A percentile compares a stretch with the other conserved stretches of the same genome.
These are phyloP conservation scores for Zoanthus gigantus DNA, from an alignment of 92 coral and sea anemone genomes.

Conservation along the genomic window DNA sequence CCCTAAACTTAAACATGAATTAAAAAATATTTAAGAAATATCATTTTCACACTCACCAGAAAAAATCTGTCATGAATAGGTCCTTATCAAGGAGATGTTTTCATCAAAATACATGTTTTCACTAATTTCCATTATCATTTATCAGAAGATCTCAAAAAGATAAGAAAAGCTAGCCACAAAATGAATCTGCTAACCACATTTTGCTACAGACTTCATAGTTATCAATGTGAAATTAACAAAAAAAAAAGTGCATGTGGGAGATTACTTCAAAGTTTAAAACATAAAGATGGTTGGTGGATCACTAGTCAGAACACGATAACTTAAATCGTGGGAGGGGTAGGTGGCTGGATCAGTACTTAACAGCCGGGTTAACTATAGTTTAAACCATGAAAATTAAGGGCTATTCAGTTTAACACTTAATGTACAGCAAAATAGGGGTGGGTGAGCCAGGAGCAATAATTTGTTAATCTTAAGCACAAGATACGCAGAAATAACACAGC, in stretches of 20 bases:
- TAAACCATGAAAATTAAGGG: too few relatives aligned
- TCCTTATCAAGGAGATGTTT: background rate
- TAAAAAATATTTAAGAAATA: background rate
- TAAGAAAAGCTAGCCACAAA: slow-evolving; percentile 1
- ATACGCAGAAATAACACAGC: too few relatives aligned
- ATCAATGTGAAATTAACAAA: background rate
- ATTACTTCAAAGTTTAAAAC: too few relatives aligned
- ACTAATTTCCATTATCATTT: slow-evolving; percentile 19
- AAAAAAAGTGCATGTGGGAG: background rate
- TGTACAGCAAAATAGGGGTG: too few relatives aligned
- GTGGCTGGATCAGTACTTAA: background rate
- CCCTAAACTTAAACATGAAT: background rate
- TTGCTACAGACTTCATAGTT: background rate
- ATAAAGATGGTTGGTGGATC: too few relatives aligned
- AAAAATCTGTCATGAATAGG: slow-evolving; percentile 25
- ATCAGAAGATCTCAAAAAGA: slow-evolving; percentile 18
- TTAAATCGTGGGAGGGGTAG: slow-evolving; percentile 20
- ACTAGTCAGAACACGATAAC: background rate
- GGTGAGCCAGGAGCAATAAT: too few relatives aligned
- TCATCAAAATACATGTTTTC: background rate
- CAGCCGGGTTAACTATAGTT: too few relatives aligned
- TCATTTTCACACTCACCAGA: background rate
- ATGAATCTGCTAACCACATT: background rate
- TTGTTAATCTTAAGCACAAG: too few relatives aligned
- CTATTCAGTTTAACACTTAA: too few relatives aligned